A percentile compares a stretch with the other conserved stretches of the same genome.
phyloP scores from a whole-genome alignment of 2,113 vertebrate genomes.

The Mesembrinibis cayennensis region DNA sequence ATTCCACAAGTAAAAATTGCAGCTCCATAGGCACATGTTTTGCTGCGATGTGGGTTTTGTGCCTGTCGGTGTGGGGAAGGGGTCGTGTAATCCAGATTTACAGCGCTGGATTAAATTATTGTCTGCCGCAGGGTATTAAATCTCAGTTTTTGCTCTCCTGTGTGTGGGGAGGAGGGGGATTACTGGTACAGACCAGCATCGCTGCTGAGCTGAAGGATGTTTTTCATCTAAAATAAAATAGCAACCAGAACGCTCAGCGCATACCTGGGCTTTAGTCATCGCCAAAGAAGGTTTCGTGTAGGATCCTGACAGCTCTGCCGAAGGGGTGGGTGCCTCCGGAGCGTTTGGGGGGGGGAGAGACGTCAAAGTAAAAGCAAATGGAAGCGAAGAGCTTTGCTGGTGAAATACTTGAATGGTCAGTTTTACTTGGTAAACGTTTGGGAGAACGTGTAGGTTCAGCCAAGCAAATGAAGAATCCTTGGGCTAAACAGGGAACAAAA shows the following conservation, averaged over 20 bases:
- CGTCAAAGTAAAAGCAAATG: not conserved
- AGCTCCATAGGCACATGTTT: rapidly evolving
- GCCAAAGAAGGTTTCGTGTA: not conserved
- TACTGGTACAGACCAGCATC: not conserved
- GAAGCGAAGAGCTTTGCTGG: not conserved
- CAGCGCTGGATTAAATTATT: not conserved
- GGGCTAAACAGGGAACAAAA: not conserved
- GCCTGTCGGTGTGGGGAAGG: not conserved
- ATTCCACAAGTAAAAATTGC: not conserved
- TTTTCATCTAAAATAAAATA: not conserved
- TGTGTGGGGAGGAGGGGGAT: not conserved
- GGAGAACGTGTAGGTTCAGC: not conserved
- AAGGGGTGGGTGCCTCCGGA: not conserved
- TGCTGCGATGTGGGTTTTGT: not conserved
- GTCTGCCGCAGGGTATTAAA: not conserved
- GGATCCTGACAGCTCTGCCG: not conserved
- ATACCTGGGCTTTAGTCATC: not conserved
- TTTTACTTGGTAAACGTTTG: not conserved
- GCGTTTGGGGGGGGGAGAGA: no score
- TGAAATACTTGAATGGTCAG: not conserved
- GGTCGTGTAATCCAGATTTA: not conserved
- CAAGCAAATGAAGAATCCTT: not conserved
- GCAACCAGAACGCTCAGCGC: not conserved
- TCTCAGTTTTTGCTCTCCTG: not conserved
- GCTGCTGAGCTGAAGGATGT: not conserved